phyloP scores from a whole-genome alignment of 2,888 invertebrate genomes.

The Nemotelus nigrinus region DNA sequence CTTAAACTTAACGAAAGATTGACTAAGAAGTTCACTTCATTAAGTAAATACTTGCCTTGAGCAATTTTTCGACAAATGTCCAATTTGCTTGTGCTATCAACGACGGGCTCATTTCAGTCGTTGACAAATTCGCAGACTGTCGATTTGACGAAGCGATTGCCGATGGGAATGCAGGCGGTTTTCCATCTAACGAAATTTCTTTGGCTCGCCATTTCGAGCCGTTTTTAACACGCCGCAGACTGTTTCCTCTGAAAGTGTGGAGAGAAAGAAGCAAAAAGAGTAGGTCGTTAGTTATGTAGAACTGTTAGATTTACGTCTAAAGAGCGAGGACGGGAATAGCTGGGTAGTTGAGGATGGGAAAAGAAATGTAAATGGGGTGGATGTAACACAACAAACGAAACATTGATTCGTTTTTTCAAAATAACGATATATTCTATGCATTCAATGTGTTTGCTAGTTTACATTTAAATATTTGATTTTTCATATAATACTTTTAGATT shows the following conservation, averaged over 20 bases:
- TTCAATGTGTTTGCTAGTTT: neutral
- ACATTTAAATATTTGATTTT: conserved; percentile 18
- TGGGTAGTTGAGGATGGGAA: neutral
- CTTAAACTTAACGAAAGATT: too few relatives aligned
- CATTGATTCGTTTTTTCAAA: neutral
- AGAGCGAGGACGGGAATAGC: neutral
- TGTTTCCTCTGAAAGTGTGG: conserved; percentile 63
- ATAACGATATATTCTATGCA: conserved; percentile 10
- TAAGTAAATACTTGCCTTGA: conserved; percentile 74
- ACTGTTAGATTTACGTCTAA: neutral
- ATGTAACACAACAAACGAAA: conserved; percentile 29
- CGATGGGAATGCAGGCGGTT: conserved; percentile 58
- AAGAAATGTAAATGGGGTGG: conserved; percentile 1
- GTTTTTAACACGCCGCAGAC: conserved; percentile 71
- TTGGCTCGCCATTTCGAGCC: conserved; percentile 72
- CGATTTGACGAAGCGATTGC: conserved; percentile 57
- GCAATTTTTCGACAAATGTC: conserved; percentile 96
- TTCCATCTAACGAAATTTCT: conserved; percentile 69
- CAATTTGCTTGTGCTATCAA: conserved; percentile 96
- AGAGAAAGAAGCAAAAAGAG: conserved; percentile 13
- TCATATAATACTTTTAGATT: conserved; percentile 16
- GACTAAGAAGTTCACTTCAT: too few relatives aligned
- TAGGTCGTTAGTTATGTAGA: conserved; percentile 32
- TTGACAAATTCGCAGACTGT: conserved; percentile 62
- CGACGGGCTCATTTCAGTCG: conserved; percentile 75